Evolutionary conservation across 2,888 invertebrate genomes (phyloP), one percentile per base, ranked within the genome.

Genomic region (Xanthorhoe spadicearia): DNA sequence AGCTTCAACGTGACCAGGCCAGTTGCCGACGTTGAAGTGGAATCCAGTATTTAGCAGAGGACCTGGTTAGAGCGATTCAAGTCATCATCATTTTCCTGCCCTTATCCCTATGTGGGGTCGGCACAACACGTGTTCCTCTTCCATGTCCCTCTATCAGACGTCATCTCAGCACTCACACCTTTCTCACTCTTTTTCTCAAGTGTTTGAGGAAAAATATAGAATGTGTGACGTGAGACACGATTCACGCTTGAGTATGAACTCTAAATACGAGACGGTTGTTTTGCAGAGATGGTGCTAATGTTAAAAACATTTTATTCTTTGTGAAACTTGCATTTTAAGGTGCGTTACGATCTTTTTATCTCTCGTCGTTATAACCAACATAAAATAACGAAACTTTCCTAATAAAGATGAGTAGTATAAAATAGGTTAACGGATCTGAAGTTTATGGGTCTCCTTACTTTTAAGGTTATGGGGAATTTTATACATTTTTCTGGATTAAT

Each of bases 11-110:
- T 97, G 97, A 0, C 98, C 98, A 0, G 98, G 98, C 97, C 97
- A 98, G 88, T 97, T 97, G 73, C 98, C 98, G 58, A 98, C 98
- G 90, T 98, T 98, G 92, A 98, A 98, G 89, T 98, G 98, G 86
- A 98, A 98, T 5, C 98, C 98, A 0, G 98, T 98, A 86, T 98
- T 98, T 57, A 98, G 94, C 18, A 98, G 92, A 0, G 98, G 98
- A 50, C 98, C 95, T 95, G 79, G 50, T 48, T 18, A 54, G 8
- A 38, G 19, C 6, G 38, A 38, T 32, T 9, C 5, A 52, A n/a
- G n/a, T n/a, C n/a, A n/a, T n/a, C n/a, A n/a, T n/a, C n/a, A n/a
- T n/a, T n/a, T n/a, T n/a, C n/a, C n/a, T n/a, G n/a, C n/a, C n/a
- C n/a, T n/a, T n/a, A n/a, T n/a, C n/a, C n/a, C n/a, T n/a, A n/a